A percentile compares a stretch with the other conserved stretches of the same genome.
Conservation (phyloP, 1,140 invertebrate species). For the Bemisia tabaci region DNA sequence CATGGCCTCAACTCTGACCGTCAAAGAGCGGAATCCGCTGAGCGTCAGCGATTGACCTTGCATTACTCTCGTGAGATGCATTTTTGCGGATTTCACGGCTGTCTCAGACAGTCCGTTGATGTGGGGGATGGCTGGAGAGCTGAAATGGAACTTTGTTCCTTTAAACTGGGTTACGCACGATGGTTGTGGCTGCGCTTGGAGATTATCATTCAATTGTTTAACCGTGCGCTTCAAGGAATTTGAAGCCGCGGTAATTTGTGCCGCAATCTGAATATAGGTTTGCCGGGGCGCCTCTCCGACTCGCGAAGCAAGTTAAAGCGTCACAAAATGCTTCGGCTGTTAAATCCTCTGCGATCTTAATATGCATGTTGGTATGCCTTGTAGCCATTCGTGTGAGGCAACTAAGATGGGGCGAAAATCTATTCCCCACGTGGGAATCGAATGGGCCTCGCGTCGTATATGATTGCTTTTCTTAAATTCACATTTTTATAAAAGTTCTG, state of each 20-base stretch:
- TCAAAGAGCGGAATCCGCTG: constrained; percentile 23
- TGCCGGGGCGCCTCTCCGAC: constrained; percentile 12
- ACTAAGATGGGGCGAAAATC: too few species aligned
- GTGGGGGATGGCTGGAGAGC: not conserved
- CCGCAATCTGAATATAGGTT: constrained; percentile 12
- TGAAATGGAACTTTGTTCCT: constrained; percentile 8
- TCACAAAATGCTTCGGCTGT: constrained; percentile 20
- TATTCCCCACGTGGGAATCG: too few species aligned
- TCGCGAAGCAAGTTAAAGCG: constrained; percentile 1
- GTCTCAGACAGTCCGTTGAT: constrained; percentile 22
- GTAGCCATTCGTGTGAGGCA: too few species aligned
- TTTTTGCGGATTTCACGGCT: constrained; percentile 19
- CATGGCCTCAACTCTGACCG: constrained; percentile 24
- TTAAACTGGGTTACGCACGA: not conserved
- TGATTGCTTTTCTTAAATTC: too few species aligned
- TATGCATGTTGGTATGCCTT: too few species aligned
- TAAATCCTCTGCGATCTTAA: constrained; percentile 21
- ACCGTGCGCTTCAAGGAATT: constrained; percentile 9
- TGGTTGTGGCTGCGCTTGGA: not conserved
- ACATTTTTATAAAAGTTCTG: too few species aligned
- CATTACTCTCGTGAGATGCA: not conserved
- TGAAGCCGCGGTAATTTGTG: constrained; percentile 15
- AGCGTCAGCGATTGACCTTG: constrained; percentile 19
- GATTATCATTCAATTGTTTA: not conserved
- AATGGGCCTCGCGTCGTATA: too few species aligned